These are phyloP conservation scores for Drosophila rubida DNA, from an alignment of 2,888 invertebrate genomes.

Conservation along the genomic window DNA sequence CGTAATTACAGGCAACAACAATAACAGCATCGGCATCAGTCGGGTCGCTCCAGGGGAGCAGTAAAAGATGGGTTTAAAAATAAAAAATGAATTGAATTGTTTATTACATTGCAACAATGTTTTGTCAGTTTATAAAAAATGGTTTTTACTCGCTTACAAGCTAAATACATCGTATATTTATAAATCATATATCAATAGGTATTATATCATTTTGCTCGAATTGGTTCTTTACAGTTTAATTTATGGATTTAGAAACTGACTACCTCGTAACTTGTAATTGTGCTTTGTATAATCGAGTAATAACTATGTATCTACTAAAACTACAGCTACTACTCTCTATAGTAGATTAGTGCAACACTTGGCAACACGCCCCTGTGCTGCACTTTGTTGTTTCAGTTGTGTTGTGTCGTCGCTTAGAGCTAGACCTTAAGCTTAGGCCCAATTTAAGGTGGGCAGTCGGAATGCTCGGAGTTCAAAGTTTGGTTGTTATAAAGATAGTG, in stretches of 20 bases:
- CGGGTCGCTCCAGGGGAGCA: slow-evolving; percentile 13
- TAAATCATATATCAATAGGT: slow-evolving; percentile 48
- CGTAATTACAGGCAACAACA: slow-evolving; percentile 24
- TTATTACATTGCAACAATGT: slow-evolving; percentile 61
- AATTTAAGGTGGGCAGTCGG: slow-evolving; percentile 50
- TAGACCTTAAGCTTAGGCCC: slow-evolving; percentile 52
- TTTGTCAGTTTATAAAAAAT: slow-evolving; percentile 49
- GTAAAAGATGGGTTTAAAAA: slow-evolving; percentile 43
- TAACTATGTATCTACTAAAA: slow-evolving; percentile 19
- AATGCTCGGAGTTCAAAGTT: slow-evolving; percentile 53
- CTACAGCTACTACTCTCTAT: slow-evolving; percentile 23
- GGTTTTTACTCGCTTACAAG: slow-evolving; percentile 28
- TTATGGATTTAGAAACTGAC: slow-evolving; percentile 59
- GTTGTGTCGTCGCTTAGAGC: slow-evolving; percentile 35
- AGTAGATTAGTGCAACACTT: slow-evolving; percentile 20
- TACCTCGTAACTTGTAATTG: slow-evolving; percentile 31
- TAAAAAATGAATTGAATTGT: slow-evolving; percentile 62
- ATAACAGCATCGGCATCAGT: no score
- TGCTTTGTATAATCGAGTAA: slow-evolving; percentile 28
- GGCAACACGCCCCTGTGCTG: slow-evolving; percentile 4
- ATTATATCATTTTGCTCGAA: slow-evolving; percentile 57
- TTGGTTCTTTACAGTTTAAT: slow-evolving; percentile 56
- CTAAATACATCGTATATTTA: slow-evolving; percentile 34
- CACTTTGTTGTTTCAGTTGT: slow-evolving; percentile 15
- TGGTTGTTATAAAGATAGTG: slow-evolving; percentile 4